Percentiles rank a stretch among this genome's conserved stretches.
phyloP scores from a whole-genome alignment of 2,113 vertebrate species.

The Corvus cornix region DNA sequence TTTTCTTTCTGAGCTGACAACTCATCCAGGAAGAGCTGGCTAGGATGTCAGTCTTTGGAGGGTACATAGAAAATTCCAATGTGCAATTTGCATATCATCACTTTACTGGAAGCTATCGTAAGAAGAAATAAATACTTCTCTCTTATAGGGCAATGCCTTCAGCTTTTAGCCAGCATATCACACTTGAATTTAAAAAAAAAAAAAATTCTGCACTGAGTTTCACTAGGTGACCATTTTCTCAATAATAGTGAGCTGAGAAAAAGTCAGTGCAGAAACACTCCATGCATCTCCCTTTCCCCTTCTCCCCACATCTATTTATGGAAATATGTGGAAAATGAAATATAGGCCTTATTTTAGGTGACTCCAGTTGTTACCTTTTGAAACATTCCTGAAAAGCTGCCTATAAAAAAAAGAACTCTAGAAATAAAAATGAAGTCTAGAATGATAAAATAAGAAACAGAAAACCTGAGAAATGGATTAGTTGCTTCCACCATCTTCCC shows the following conservation, averaged over 20 bases:
- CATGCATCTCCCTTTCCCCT: background rate
- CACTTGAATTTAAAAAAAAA: background rate
- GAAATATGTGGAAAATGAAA: background rate
- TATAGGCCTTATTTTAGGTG: background rate
- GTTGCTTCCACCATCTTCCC: background rate
- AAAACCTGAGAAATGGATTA: background rate
- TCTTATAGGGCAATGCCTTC: background rate
- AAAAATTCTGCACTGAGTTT: background rate
- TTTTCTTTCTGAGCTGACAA: constrained; percentile 62
- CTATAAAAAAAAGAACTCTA: background rate
- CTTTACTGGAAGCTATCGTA: background rate
- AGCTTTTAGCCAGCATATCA: background rate
- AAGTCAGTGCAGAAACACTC: background rate
- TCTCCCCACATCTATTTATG: background rate
- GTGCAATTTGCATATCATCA: constrained; percentile 60
- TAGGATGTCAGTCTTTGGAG: constrained; percentile 48
- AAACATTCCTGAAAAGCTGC: background rate
- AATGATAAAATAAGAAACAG: background rate
- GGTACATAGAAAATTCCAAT: constrained; percentile 49
- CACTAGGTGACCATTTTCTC: background rate
- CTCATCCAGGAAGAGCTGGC: constrained; percentile 8
- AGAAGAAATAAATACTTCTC: background rate
- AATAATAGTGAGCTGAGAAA: background rate
- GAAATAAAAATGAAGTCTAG: background rate
- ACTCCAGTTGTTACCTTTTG: constrained; percentile 6